Base-by-base conservation (phyloP, 2,113 vertebrate species). In the Chamaea fasciata region DNA sequence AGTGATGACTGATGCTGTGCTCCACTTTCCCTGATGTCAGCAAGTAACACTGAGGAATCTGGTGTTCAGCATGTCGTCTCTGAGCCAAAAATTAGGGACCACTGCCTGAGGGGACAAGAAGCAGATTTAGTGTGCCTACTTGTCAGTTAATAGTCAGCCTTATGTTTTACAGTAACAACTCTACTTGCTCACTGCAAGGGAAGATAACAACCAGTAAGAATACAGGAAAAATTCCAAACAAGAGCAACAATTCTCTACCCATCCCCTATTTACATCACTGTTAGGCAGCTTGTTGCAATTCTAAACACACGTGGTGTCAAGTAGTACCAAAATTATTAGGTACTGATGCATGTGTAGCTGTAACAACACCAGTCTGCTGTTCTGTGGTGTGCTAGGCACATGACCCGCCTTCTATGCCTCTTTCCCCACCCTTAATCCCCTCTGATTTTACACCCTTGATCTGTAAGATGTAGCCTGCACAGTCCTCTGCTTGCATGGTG, bases 51-150 rank as follows among this genome's bases (percentile, higher is more conserved):
- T 83, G 56, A 83, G 60, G 80, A 90, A 84, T 92, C 79, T 94
- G 68, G 33, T 93, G 68, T 55, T 95, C 76, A 89, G 39, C 30
- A 47, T 56, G 21, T 74, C 76, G 31, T 74, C 39, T 90, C 47
- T 2, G 24, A 94, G 90, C 90, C 89, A 92, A 87, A 76, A 96
- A 41, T 83, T 85, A 74, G 71, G 39, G 94, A 88, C 90, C 73
- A 63, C 64, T 89, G 94, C 95, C 93, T 89, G 88, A 89, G 83
- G 93, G 88, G 90, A 97, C 94, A 92, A 82, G 80, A 81, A 95
- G 59, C 94, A 96, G 89, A 94, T 95, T 84, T 80, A 70, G 28
- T 41, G 18, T 83, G 92, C 82, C 85, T 93, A 3, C 50, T 94
- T 77, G 63, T 88, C 56, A 77, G 50, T 90, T 96, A 91, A 62